Conservation (phyloP, 2,113 vertebrate genomes). For the Corydoras maculifer region DNA sequence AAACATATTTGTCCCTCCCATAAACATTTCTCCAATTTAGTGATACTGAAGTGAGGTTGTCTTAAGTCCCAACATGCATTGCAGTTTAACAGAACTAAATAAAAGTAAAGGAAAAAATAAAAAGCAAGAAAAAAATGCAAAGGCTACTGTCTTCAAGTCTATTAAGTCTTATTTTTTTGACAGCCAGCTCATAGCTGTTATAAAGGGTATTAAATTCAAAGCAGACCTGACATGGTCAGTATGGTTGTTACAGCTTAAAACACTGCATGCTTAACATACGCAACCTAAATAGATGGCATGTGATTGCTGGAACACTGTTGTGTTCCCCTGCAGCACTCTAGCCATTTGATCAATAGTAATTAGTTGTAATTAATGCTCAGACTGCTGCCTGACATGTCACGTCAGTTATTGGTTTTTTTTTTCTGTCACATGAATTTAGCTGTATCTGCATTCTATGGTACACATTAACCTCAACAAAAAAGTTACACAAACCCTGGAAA, state of each 20-base stretch:
- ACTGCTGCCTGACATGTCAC: slow-evolving; percentile 42
- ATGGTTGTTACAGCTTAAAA: slow-evolving; percentile 43
- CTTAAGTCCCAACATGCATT: slow-evolving; percentile 39
- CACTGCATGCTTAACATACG: slow-evolving; percentile 39
- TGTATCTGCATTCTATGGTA: slow-evolving; percentile 14
- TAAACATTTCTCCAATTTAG: slow-evolving; percentile 39
- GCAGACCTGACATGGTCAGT: slow-evolving; percentile 41
- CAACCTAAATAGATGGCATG: slow-evolving; percentile 38
- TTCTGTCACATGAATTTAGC: slow-evolving; percentile 6
- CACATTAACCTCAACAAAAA: slow-evolving; percentile 6
- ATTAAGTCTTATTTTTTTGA: slow-evolving; percentile 37
- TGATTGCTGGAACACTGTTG: slow-evolving; percentile 32
- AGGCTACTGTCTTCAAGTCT: slow-evolving; percentile 21
- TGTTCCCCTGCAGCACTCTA: slow-evolving; percentile 27
- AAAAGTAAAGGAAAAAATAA: slow-evolving; percentile 36
- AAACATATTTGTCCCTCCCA: slow-evolving; percentile 1
- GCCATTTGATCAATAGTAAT: slow-evolving; percentile 62
- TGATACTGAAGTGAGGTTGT: slow-evolving; percentile 39
- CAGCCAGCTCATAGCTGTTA: slow-evolving; percentile 48
- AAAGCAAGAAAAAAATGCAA: background rate
- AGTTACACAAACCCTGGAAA: slow-evolving; percentile 6
- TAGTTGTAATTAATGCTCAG: slow-evolving; percentile 62
- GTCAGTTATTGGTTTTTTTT: slow-evolving; percentile 35
- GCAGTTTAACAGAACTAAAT: slow-evolving; percentile 44
- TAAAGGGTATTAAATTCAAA: slow-evolving; percentile 58